These are phyloP conservation scores for Netelia melanura DNA, from an alignment of 2,888 invertebrate genomes.

Conservation along the genomic window DNA sequence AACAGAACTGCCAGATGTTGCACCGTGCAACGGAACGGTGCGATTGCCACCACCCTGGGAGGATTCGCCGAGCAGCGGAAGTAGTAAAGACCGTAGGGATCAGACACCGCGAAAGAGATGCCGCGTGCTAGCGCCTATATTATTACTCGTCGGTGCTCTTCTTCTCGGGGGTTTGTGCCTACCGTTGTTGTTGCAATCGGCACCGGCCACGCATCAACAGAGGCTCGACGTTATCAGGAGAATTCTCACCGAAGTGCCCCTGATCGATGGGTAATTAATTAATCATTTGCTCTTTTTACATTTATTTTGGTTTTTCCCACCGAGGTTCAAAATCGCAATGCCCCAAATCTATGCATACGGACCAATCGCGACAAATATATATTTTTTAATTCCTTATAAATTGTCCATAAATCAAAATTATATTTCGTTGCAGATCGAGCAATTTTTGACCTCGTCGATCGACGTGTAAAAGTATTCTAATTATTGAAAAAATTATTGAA, in stretches of 20 bases:
- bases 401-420: not conserved
- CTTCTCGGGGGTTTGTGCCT: slow-evolving; percentile 84
- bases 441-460: not conserved
- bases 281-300: not conserved
- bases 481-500: not conserved
- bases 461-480: not conserved
- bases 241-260: slow-evolving; percentile 89
- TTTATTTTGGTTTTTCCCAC: no score
- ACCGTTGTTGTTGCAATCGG: slow-evolving; percentile 83
- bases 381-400: not conserved
- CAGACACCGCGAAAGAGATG: slow-evolving; percentile 79
- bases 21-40: slow-evolving; percentile 83
- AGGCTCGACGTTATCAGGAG: slow-evolving; percentile 88
- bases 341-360: no score
- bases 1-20: slow-evolving; percentile 85
- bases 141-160: slow-evolving; percentile 81
- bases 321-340: no score
- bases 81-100: slow-evolving; percentile 82
- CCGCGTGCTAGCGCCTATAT: slow-evolving; percentile 82
- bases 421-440: not conserved
- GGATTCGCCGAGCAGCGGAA: slow-evolving; percentile 83
- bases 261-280: slow-evolving; percentile 89
- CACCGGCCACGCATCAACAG: slow-evolving; percentile 87
- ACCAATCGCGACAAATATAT: no score
- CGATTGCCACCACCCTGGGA: slow-evolving; percentile 83